Percentiles rank a stretch among this genome's conserved stretches.
Conservation (phyloP, 2,888 invertebrate species). For the Thecophora atra region DNA sequence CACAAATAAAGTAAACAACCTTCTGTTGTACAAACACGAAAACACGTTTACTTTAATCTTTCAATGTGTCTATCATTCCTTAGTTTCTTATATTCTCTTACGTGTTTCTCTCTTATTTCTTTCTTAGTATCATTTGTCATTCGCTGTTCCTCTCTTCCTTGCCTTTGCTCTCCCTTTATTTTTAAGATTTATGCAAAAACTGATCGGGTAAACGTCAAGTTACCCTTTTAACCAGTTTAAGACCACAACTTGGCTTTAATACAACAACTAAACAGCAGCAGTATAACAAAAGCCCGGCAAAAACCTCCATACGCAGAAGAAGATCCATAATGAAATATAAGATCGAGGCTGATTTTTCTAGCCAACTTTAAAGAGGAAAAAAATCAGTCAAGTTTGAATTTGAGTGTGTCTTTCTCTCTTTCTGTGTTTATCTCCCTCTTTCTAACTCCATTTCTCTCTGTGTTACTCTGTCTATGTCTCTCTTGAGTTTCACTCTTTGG, state of each 20-base stretch:
- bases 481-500: too few relatives aligned
- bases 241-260: slow-evolving; percentile 16
- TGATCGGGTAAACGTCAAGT: not conserved
- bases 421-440: too few relatives aligned
- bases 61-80: not conserved
- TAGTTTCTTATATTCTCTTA: not conserved
- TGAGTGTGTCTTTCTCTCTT: too few relatives aligned
- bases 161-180: not conserved
- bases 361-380: too few relatives aligned
- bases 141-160: not conserved
- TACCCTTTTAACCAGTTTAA: slow-evolving; percentile 12
- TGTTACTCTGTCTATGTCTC: too few relatives aligned
- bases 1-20: not conserved
- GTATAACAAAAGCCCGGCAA: not conserved
- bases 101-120: not conserved
- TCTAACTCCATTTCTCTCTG: too few relatives aligned
- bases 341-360: too few relatives aligned
- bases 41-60: too few relatives aligned
- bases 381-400: too few relatives aligned
- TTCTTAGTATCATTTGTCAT: not conserved
- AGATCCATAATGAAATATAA: not conserved
- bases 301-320: not conserved
- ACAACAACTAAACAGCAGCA: not conserved
- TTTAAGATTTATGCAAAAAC: slow-evolving; percentile 2
- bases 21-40: too few relatives aligned